Percentiles rank a stretch among this genome's conserved stretches.
These are phyloP conservation scores for Trypoxylon attenuatum DNA, from an alignment of 2,888 invertebrate species.

Conservation along the genomic window DNA sequence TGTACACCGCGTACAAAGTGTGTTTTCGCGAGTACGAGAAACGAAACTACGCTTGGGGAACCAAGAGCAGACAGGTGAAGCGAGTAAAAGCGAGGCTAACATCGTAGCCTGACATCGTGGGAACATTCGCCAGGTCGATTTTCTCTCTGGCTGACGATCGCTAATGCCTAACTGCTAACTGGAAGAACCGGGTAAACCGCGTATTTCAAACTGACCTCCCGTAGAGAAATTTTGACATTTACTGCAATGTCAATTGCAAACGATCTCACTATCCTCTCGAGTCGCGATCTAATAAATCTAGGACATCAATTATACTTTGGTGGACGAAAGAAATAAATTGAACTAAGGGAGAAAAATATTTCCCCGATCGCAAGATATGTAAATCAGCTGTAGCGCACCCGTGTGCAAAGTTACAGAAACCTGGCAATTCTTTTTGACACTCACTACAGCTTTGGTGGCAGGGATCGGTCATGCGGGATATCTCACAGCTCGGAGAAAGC, in stretches of 20 bases:
- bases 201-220: slow-evolving; percentile 55
- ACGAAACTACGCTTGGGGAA: neutral
- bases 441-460: too few species aligned
- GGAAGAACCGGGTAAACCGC: too few species aligned
- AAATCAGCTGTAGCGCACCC: too few species aligned
- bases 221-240: slow-evolving; percentile 54
- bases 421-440: too few species aligned
- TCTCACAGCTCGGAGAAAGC: slow-evolving; percentile 24
- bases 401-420: too few species aligned
- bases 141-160: too few species aligned
- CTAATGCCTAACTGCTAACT: too few species aligned
- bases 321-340: too few species aligned
- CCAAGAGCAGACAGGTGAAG: neutral
- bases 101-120: neutral
- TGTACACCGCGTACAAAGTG: too few species aligned
- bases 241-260: slow-evolving; percentile 41
- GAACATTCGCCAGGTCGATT: neutral
- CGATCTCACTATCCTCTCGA: slow-evolving; percentile 49
- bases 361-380: neutral
- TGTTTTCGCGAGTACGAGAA: too few species aligned
- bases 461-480: slow-evolving; percentile 14
- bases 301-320: too few species aligned
- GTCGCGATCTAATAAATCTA: slow-evolving; percentile 67
- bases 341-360: neutral
- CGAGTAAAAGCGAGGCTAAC: neutral